phyloP scores from a whole-genome alignment of 2,797 vertebrate species.

The Pseudomugil tenellus region DNA sequence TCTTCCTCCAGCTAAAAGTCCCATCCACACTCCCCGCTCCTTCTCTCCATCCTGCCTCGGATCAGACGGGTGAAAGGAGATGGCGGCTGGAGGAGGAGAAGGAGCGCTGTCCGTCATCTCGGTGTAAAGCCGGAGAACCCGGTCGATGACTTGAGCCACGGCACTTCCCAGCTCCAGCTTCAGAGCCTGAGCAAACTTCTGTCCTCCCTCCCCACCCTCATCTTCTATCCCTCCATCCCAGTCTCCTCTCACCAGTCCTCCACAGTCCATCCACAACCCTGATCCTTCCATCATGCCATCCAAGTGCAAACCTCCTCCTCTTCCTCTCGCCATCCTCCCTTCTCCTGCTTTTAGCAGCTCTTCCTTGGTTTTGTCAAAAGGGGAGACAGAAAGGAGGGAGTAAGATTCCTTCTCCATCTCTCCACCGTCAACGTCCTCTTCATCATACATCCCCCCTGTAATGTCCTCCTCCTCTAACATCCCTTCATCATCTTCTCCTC shows the following conservation, averaged over 20 bases:
- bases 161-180: constrained; percentile 83
- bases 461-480: constrained; percentile 67
- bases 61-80: constrained; percentile 58
- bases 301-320: constrained; percentile 53
- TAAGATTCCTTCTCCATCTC: constrained; percentile 64
- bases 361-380: constrained; percentile 56
- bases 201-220: constrained; percentile 67
- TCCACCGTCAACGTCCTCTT: constrained; percentile 59
- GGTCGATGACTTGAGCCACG: constrained; percentile 84
- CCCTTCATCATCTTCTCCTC: constrained; percentile 44
- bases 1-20: constrained; percentile 53
- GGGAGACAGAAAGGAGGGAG: constrained; percentile 58
- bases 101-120: constrained; percentile 64
- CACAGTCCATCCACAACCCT: constrained; percentile 77
- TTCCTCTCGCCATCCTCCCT: constrained; percentile 43
- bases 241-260: constrained; percentile 77
- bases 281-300: constrained; percentile 70
- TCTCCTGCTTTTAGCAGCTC: constrained; percentile 49
- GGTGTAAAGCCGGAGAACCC: constrained; percentile 82
- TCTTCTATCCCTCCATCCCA: constrained; percentile 74
- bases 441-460: constrained; percentile 67
- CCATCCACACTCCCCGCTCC: constrained; percentile 61
- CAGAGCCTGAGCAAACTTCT: constrained; percentile 83
- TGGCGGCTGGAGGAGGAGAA: constrained; percentile 53
- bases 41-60: constrained; percentile 19